Percentiles rank a stretch among this genome's conserved stretches.
Evolutionary conservation across 2,113 vertebrate genomes (phyloP).

Genomic region (Colistium nudipinnis): DNA sequence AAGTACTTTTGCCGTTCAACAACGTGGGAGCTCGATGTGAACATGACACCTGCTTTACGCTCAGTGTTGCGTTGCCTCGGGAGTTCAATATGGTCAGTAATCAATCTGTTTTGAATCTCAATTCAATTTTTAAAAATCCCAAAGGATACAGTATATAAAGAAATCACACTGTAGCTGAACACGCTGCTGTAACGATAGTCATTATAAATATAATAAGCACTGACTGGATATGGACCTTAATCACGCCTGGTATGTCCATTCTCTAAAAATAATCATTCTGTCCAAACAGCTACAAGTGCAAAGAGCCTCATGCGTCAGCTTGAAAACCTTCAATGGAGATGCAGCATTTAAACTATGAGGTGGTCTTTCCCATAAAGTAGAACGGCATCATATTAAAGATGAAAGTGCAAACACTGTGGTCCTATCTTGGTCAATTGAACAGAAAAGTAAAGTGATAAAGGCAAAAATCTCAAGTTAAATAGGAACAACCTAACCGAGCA

Average conservation of each 20-base stretch:
- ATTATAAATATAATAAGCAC: too few relatives aligned
- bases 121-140: too few relatives aligned
- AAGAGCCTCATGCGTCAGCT: slow-evolving; percentile 6
- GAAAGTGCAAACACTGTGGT: slow-evolving; percentile 27
- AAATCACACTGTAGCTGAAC: too few relatives aligned
- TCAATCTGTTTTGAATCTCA: not conserved
- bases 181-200: too few relatives aligned
- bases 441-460: slow-evolving; percentile 12
- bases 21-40: not conserved
- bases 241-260: not conserved
- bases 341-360: slow-evolving; percentile 1
- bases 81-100: not conserved
- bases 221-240: not conserved
- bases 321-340: slow-evolving; percentile 14
- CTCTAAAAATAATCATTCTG: not conserved
- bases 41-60: not conserved
- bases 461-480: slow-evolving; percentile 24
- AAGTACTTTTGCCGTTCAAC: not conserved
- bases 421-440: slow-evolving; percentile 46
- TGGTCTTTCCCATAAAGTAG: not conserved
- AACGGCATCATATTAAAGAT: slow-evolving; percentile 3
- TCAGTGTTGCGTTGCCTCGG: not conserved
- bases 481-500: not conserved
- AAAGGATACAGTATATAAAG: too few relatives aligned
- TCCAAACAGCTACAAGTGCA: slow-evolving; percentile 26